Conservation (phyloP, 2,888 invertebrate genomes). For the Drosophila cracens region DNA sequence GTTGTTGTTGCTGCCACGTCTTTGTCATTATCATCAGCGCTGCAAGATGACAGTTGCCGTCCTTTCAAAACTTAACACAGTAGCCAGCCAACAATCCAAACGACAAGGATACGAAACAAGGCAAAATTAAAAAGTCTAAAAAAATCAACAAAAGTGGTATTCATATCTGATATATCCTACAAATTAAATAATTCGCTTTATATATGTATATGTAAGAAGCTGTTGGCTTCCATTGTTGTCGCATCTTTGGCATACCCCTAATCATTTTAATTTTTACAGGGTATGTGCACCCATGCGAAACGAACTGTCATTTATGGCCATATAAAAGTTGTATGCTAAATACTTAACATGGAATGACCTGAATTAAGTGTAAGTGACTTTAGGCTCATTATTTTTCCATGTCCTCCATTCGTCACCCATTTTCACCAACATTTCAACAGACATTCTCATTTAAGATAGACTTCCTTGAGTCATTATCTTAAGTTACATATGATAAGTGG, state of each 20-base stretch:
- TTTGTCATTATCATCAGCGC: constrained; percentile 68
- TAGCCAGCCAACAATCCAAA: constrained; percentile 44
- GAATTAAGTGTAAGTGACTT: constrained; percentile 43
- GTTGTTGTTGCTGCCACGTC: constrained; percentile 50
- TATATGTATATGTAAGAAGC: neutral
- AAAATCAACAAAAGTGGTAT: neutral
- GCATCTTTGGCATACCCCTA: neutral
- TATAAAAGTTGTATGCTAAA: constrained; percentile 56
- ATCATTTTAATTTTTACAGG: neutral
- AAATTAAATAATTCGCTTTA: neutral
- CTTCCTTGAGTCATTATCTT: neutral
- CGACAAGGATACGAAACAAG: constrained; percentile 42
- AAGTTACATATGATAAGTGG: neutral
- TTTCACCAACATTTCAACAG: neutral
- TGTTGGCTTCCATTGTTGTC: neutral
- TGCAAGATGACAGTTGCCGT: constrained; percentile 70
- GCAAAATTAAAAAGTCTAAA: constrained; percentile 31
- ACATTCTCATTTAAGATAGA: neutral
- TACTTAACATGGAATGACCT: constrained; percentile 60
- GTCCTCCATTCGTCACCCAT: constrained; percentile 3
- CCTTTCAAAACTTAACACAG: constrained; percentile 73
- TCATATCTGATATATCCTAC: constrained; percentile 4
- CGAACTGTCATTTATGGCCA: constrained; percentile 54
- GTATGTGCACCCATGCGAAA: constrained; percentile 13
- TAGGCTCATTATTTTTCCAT: constrained; percentile 6